Base-by-base conservation (phyloP, 2,888 invertebrate genomes). In the Torymus tubicola region DNA sequence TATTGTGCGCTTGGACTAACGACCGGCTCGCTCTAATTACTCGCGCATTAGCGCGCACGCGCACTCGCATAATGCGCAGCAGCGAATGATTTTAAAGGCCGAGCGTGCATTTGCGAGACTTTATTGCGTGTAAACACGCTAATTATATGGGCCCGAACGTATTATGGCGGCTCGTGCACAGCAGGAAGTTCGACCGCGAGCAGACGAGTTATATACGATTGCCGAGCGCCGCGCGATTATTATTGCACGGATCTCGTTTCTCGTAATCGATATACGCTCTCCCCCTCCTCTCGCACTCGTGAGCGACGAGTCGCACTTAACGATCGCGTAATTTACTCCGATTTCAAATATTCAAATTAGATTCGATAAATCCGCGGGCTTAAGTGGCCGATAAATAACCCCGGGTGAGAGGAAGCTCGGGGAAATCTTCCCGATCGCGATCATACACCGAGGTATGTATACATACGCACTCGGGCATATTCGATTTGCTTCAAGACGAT, bases 61-160 rank as follows among this genome's bases (percentile, higher is more conserved):
- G 42, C 42, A 42, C 42, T 42, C 42, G 42, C 42, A 42, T 42
- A 42, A 42, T 42, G 42, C 42, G 42, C 42, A 42, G 42, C 42
- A 42, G 42, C 42, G 42, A 42, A 42, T 42, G 42, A 42, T 42
- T 42, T 42, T 42, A 42, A 72, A n/a, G 55, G 24, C 68, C 31
- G 64, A 76, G 61, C 42, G 31, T 8, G 42, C 42, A 42, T 42
- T 42, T 8, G 42, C 42, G 42, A 60, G 78, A 78, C 80, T 83
- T 83, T 81, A 85, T 84, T 81, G 83, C 84, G 82, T 85, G 85
- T 84, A 85, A 85, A 84, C 84, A 83, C 80, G 84, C 83, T 85
- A 84, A 85, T 85, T 84, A 83, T 64, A 60, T 77, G 76, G 63
- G 65, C 78, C 57, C 65, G 58, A 42, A 52, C 21, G 31, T 16